Percentiles rank a stretch among this genome's conserved stretches.
phyloP scores from a whole-genome alignment of 2,797 vertebrate species.

The Caiman crocodilus region DNA sequence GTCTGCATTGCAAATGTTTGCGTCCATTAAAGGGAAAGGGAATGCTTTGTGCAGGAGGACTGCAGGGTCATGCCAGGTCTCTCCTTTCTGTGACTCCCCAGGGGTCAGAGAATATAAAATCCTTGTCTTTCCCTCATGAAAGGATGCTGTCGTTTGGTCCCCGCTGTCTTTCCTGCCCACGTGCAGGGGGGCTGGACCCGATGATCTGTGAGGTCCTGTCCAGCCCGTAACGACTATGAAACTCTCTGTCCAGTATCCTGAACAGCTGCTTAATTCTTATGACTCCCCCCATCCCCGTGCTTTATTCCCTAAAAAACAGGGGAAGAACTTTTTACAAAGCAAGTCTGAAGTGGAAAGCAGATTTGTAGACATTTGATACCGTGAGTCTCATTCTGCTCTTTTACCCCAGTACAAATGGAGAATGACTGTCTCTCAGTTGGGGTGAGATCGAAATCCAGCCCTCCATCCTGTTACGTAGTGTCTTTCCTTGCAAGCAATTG shows the following conservation, averaged over 20 bases:
- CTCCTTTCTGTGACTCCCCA: not conserved
- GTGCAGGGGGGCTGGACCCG: no score
- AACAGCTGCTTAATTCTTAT: not conserved
- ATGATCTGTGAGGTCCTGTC: no score
- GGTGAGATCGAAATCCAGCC: not conserved
- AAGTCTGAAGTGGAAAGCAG: not conserved
- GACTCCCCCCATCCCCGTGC: not conserved
- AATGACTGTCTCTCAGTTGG: not conserved
- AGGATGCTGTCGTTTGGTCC: not conserved
- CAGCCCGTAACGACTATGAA: not conserved
- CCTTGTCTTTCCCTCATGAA: not conserved
- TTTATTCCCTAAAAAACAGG: not conserved
- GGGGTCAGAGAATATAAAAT: not conserved
- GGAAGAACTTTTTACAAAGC: not conserved
- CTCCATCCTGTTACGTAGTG: not conserved
- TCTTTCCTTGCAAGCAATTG: not conserved
- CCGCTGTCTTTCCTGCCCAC: no score
- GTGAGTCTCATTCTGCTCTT: not conserved
- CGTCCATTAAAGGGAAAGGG: not conserved
- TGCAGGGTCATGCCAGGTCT: not conserved
- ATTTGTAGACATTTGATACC: not conserved
- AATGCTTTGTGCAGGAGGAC: accelerated
- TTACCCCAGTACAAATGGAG: not conserved
- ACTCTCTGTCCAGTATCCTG: not conserved
- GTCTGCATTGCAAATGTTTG: not conserved